A percentile compares a stretch with the other conserved stretches of the same genome.
phyloP scores from a whole-genome alignment of 2,888 invertebrate species.

The Metalampra italica region DNA sequence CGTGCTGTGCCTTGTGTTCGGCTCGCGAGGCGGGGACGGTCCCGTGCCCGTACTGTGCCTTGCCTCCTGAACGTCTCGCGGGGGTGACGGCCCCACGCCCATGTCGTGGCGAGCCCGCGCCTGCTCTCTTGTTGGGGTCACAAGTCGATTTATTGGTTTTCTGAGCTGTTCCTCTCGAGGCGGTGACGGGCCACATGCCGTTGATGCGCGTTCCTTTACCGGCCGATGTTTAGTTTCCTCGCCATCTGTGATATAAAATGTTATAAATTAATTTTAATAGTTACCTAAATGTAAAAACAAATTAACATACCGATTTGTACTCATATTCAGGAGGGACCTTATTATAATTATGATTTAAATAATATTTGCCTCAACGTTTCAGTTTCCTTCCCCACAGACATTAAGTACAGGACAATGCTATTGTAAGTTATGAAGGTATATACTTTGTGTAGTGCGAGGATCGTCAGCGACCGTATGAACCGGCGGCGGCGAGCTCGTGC shows the following conservation, averaged over 20 bases:
- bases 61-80: constrained; percentile 40
- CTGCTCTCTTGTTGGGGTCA: constrained; percentile 70
- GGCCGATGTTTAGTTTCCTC: constrained; percentile 40
- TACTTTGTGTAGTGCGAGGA: constrained; percentile 73
- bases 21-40: constrained; percentile 28
- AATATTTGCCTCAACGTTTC: too few relatives aligned
- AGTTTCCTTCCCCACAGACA: too few relatives aligned
- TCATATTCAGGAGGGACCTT: too few relatives aligned
- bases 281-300: background rate
- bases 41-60: constrained; percentile 21
- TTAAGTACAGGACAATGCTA: too few relatives aligned
- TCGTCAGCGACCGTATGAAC: constrained; percentile 24
- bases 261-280: background rate
- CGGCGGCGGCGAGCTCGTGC: constrained; percentile 20
- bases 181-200: constrained; percentile 82
- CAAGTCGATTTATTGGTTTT: constrained; percentile 36
- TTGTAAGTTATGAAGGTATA: too few relatives aligned
- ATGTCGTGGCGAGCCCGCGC: constrained; percentile 47
- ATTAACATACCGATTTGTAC: background rate
- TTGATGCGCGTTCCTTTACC: constrained; percentile 62
- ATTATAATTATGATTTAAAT: too few relatives aligned
- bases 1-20: constrained; percentile 17
- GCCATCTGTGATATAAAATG: constrained; percentile 22
- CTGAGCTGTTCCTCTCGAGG: constrained; percentile 61
- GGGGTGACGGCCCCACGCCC: constrained; percentile 65